Base-by-base conservation (phyloP, 2,113 vertebrate genomes). In the Semnornis frantzii region DNA sequence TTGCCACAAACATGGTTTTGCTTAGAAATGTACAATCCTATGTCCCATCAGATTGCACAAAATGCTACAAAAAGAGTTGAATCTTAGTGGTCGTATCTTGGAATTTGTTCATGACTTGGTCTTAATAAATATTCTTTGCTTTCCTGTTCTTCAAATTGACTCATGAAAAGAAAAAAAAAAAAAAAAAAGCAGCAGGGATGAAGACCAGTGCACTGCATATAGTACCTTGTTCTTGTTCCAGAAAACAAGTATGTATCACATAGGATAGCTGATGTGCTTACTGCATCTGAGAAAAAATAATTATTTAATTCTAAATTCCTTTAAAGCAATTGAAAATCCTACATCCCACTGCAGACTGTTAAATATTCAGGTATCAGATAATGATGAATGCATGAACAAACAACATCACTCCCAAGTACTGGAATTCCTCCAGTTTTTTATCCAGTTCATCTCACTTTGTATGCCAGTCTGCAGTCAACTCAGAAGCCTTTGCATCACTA, bases 301-400 rank as follows among this genome's bases (percentile, higher is more conserved):
- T 30, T 17, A 63, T 2, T 75, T 68, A 15, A 28, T 42, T n/a
- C n/a, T 24, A 31, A 54, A 58, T 37, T 37, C 78, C 28, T 73
- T 89, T 48, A 2, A 46, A 63, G 75, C 21, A 9, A 66, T 3
- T 66, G 39, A 63, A n/a, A 77, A 71, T 21, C 42, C 21, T 24
- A 8, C 10, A 17, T 50, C 25, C 30, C 17, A 15, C 15, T 9
- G 46, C 20, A 62, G 66, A n/a, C 13, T 5, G 3, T 19, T 54
- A 77, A 48, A 33, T 20, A 72, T 8, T 15, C 34, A n/a, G 21
- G 24, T 0, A 30, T 3, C 39, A 63, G 42, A 21, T 10, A n/a
- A 24, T 1, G 7, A 28, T 1, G 3, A 50, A 46, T 12, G 27
- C 0, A 1, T 21, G 50, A 73, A 12, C 24, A 17, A 39, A 33